Evolutionary conservation across 2,113 vertebrate species (phyloP).

Genomic region (Crypturellus undulatus): DNA sequence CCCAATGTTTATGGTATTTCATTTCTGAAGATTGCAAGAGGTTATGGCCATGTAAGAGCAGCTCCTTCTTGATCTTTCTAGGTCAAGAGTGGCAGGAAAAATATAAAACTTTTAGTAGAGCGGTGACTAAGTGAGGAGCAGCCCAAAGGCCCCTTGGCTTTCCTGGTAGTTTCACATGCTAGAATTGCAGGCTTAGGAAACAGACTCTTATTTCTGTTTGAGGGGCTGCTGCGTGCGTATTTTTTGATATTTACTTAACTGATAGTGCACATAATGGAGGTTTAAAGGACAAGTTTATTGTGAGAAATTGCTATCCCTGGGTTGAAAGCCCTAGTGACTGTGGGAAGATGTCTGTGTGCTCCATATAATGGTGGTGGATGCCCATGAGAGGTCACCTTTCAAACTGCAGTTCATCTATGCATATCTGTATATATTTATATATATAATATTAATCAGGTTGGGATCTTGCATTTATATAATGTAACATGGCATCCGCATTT

Average conservation of each 20-base stretch:
- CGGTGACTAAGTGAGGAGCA: too few relatives aligned
- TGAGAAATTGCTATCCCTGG: background rate
- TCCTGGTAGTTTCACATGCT: background rate
- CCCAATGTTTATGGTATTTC: background rate
- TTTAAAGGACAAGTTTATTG: background rate
- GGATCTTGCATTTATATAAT: background rate
- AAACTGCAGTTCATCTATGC: background rate
- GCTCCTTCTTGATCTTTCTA: background rate
- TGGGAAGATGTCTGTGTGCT: background rate
- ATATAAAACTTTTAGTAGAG: background rate
- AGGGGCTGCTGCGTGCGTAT: background rate
- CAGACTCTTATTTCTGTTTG: accelerated
- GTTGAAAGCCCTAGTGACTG: background rate
- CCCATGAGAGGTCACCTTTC: slow-evolving; percentile 28
- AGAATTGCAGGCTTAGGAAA: background rate
- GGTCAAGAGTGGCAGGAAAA: slow-evolving; percentile 39
- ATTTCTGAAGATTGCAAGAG: background rate
- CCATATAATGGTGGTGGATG: background rate
- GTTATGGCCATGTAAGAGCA: background rate
- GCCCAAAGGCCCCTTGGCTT: background rate
- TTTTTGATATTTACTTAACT: background rate
- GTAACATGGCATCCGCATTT: background rate
- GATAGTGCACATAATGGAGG: background rate
- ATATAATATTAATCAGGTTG: background rate
- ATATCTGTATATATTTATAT: too few relatives aligned